Evolutionary conservation across 2,113 vertebrate genomes (phyloP).

Genomic region (Recurvirostra avosetta): DNA sequence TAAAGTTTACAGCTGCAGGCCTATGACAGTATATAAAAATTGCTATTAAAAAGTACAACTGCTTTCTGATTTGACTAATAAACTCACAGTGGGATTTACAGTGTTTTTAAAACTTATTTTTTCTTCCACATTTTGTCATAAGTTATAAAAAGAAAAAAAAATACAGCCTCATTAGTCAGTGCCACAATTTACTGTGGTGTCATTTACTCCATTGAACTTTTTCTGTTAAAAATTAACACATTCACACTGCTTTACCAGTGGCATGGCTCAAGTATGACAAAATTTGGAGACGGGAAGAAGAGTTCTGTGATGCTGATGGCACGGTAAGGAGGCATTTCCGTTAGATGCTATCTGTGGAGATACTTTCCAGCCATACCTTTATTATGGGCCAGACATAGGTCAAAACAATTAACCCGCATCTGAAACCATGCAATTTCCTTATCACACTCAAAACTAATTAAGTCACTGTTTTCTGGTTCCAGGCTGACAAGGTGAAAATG

Average conservation of each 20-base stretch:
- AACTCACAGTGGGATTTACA: slow-evolving; percentile 29
- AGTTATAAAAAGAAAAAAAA: neutral
- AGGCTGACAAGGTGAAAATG: neutral
- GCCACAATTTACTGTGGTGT: neutral
- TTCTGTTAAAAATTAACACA: neutral
- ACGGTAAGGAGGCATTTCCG: neutral
- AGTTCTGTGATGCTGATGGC: neutral
- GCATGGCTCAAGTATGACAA: neutral
- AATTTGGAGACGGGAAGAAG: neutral
- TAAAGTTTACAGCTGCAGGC: neutral
- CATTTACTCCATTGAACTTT: neutral
- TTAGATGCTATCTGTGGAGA: neutral
- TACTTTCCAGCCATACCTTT: neutral
- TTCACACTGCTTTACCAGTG: neutral
- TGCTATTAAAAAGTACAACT: neutral
- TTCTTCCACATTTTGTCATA: slow-evolving; percentile 22
- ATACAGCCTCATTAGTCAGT: neutral
- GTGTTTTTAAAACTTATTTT: slow-evolving; percentile 22
- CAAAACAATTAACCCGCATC: neutral
- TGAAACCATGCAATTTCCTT: neutral
- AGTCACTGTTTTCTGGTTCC: neutral
- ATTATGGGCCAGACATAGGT: neutral
- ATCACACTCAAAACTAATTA: neutral
- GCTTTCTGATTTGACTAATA: slow-evolving; percentile 40
- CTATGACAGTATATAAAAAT: neutral